These are phyloP conservation scores for Nothoprocta pentlandii DNA, from an alignment of 2,113 vertebrate genomes.

Conservation along the genomic window DNA sequence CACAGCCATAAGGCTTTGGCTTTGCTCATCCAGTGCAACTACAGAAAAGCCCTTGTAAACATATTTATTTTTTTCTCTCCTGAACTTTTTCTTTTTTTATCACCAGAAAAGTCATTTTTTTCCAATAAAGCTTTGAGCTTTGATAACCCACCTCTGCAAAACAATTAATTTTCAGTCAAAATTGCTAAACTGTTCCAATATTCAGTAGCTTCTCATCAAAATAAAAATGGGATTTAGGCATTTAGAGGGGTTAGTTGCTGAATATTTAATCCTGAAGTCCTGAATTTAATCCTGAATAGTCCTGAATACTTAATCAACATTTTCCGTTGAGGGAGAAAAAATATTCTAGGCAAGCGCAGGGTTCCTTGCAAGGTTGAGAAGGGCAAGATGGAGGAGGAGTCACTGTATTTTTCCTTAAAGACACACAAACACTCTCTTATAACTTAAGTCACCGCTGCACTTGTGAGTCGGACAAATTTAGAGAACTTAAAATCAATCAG, in stretches of 20 bases:
- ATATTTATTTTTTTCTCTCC: not conserved
- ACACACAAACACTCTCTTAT: constrained; percentile 61
- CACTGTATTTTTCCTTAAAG: constrained; percentile 63
- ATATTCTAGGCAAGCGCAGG: not conserved
- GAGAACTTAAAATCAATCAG: constrained; percentile 61
- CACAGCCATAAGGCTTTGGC: not conserved
- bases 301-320: constrained; percentile 22
- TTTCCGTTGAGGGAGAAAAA: constrained; percentile 30
- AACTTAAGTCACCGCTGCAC: constrained; percentile 14
- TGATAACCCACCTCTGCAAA: not conserved
- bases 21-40: not conserved
- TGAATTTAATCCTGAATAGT: too few relatives aligned
- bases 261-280: not conserved
- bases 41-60: not conserved
- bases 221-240: not conserved
- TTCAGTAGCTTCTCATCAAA: constrained; percentile 5
- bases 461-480: constrained; percentile 60
- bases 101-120: not conserved
- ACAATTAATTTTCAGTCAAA: not conserved
- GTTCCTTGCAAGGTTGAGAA: constrained; percentile 53
- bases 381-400: constrained; percentile 17
- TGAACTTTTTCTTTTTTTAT: not conserved
- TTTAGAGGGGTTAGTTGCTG: not conserved
- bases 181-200: not conserved
- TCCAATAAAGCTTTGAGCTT: not conserved